Evolutionary conservation across 30 jellyfish, hydroid and myxozoan genomes (phyloP).

Genomic region (Turritopsis rubra): DNA sequence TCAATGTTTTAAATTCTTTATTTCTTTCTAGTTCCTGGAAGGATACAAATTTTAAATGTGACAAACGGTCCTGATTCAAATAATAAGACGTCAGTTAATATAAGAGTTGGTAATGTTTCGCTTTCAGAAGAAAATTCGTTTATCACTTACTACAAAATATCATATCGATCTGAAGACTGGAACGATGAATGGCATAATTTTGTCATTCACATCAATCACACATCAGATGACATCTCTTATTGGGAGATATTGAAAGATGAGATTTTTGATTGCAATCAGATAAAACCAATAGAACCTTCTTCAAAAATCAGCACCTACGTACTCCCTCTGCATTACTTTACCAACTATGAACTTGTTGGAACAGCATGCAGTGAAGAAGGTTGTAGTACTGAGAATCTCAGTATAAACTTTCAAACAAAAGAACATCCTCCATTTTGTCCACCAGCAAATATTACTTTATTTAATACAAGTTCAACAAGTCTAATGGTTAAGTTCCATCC

Average conservation of each 20-base stretch:
- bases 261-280: neutral
- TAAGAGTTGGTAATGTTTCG: neutral
- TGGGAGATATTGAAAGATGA: neutral
- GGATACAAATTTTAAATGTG: neutral
- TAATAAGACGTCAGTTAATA: neutral
- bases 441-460: neutral
- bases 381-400: neutral
- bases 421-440: conserved; percentile 14
- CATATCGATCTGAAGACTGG: neutral
- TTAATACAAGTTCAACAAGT: conserved; percentile 13
- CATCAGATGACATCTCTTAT: neutral
- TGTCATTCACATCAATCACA: neutral
- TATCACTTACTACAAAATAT: neutral
- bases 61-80: neutral
- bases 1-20: neutral
- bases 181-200: neutral
- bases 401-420: neutral
- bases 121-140: neutral
- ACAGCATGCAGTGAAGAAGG: conserved; percentile 18
- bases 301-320: neutral
- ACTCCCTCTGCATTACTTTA: neutral
- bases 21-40: neutral
- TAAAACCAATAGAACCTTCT: neutral
- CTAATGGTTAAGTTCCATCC: neutral
- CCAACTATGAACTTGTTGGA: neutral